Percentiles rank a stretch among this genome's conserved stretches.
These are phyloP conservation scores for Phoxinus dragarum DNA, from an alignment of 2,797 vertebrate species.

Conservation along the genomic window DNA sequence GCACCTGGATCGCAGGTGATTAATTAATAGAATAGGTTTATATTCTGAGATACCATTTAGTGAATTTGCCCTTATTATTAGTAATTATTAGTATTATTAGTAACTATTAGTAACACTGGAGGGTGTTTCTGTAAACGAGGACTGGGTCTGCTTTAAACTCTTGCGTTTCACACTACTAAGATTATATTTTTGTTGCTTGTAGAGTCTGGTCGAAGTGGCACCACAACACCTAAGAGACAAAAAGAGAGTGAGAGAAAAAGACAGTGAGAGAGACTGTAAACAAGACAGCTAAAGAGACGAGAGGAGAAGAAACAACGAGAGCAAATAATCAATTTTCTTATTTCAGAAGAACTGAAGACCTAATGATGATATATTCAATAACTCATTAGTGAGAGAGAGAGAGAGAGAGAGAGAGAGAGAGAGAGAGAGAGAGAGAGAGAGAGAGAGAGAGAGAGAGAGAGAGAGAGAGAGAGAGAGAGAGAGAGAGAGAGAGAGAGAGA, in stretches of 20 bases:
- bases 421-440: no score
- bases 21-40: background rate
- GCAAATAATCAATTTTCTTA: conserved; percentile 70
- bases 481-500: background rate
- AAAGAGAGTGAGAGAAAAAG: background rate
- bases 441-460: background rate
- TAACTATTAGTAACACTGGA: background rate
- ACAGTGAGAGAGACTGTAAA: background rate
- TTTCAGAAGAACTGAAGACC: conserved; percentile 65
- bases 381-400: conserved; percentile 61
- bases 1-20: background rate
- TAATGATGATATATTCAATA: conserved; percentile 69
- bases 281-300: background rate
- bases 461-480: no score
- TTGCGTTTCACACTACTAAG: conserved; percentile 8
- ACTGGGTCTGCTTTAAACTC: conserved; percentile 10
- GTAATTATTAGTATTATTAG: no score
- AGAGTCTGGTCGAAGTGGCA: background rate
- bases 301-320: conserved; percentile 4
- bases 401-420: background rate
- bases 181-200: background rate
- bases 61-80: background rate
- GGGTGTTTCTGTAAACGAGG: conserved; percentile 6
- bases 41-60: background rate
- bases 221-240: background rate